A percentile compares a stretch with the other conserved stretches of the same genome.
phyloP scores from a whole-genome alignment of 64 coral and sea anemone genomes.

The Acropora yongei region DNA sequence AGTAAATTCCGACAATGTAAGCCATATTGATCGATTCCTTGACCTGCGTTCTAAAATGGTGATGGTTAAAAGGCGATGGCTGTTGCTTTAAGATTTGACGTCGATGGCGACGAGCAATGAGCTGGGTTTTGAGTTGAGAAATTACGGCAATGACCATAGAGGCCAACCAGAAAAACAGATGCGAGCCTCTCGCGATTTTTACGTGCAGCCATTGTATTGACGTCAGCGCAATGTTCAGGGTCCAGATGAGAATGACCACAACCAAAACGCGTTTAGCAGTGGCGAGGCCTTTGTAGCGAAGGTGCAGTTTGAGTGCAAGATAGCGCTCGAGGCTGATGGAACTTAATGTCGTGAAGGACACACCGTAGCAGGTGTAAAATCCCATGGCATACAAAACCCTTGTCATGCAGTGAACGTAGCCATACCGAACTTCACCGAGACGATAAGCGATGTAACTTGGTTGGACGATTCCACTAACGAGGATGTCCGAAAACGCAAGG shows the following conservation, averaged over 20 bases:
- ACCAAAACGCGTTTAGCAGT: constrained; percentile 23
- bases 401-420: constrained; percentile 67
- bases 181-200: constrained; percentile 30
- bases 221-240: constrained; percentile 57
- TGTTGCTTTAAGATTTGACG: constrained; percentile 48
- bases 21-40: constrained; percentile 67
- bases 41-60: constrained; percentile 14
- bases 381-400: constrained; percentile 72
- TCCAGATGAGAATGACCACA: constrained; percentile 67
- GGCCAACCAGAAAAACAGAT: constrained; percentile 9
- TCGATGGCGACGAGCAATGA: constrained; percentile 56
- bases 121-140: constrained; percentile 51
- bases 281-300: constrained; percentile 56
- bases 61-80: neutral
- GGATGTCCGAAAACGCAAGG: constrained; percentile 71
- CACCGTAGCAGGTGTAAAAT: constrained; percentile 76
- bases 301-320: constrained; percentile 46
- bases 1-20: constrained; percentile 72
- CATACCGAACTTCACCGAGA: constrained; percentile 55
- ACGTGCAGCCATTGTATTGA: constrained; percentile 70
- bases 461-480: constrained; percentile 35
- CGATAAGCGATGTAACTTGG: constrained; percentile 68
- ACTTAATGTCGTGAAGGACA: constrained; percentile 77
- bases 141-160: constrained; percentile 35
- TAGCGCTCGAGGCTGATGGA: constrained; percentile 76